Base-by-base conservation (phyloP, 2,113 vertebrate species). In the Mesocricetus auratus region DNA sequence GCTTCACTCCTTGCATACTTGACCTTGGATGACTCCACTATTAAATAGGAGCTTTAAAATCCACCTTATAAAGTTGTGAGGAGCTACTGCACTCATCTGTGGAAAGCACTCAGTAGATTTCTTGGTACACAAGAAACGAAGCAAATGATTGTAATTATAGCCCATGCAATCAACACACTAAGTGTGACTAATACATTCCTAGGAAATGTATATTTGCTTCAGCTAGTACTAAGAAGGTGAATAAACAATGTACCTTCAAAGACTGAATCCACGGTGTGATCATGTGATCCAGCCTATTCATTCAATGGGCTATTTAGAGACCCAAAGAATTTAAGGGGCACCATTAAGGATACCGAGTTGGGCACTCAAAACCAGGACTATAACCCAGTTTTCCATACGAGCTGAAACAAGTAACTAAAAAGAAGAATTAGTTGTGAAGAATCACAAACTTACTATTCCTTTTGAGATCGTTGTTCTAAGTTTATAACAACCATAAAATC, bases 1-100 rank as follows among this genome's bases (percentile, higher is more conserved):
- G 8, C 39, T 74, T 71, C 19, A 3, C 53, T 36, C 58, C 56
- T 69, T 66, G 36, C 71, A 60, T 24, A 36, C 62, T 89, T 95
- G 95, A 92, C 92, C 95, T 93, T 92, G 79, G 75, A n/a, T 75
- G 86, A 96, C 36, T 93, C 56, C 50, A 73, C 50, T 68, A 24
- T 77, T 42, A 90, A 91, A 85, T 62, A 58, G 16, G 15, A 53
- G 56, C 74, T 93, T 86, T 71, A 85, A 93, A 85, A 62, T 58
- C 33, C 82, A 60, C 69, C 36, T 83, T 69, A 22, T 47, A 92
- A 86, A 91, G 50, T 88, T 62, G 64, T 64, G 68, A 50, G 78
- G 12, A 89, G 29, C 78, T 85, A 60, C 26, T 36, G 4, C 26
- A 10, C 73, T 82, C 58, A 53, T 79, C n/a, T 33, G 33, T 5